These are phyloP conservation scores for Coluber constrictor DNA, from an alignment of 2,797 vertebrate genomes.

Conservation along the genomic window DNA sequence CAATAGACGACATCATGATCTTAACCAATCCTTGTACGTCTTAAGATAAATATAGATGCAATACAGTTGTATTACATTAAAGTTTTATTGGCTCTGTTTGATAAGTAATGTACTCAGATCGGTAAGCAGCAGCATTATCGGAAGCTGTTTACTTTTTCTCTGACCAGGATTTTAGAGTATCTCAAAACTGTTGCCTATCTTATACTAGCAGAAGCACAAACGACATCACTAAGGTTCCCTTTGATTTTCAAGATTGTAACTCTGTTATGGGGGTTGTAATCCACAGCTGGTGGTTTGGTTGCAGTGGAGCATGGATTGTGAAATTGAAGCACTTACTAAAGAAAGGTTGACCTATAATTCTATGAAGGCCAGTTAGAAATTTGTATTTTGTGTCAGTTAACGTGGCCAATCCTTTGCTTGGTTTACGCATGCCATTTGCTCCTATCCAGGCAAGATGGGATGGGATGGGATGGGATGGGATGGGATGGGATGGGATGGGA, in stretches of 20 bases:
- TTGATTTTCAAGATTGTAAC: not conserved
- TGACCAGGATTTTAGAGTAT: not conserved
- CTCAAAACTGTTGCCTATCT: not conserved
- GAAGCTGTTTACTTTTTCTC: not conserved
- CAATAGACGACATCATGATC: not conserved
- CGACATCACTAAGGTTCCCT: not conserved
- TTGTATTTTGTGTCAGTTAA: not conserved
- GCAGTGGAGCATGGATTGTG: not conserved
- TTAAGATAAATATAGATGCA: not conserved
- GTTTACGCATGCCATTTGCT: not conserved
- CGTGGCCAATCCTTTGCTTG: not conserved
- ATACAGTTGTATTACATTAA: not conserved
- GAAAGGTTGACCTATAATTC: not conserved
- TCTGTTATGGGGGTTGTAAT: not conserved
- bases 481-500: too few relatives aligned
- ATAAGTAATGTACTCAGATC: too few relatives aligned
- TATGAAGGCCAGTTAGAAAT: not conserved
- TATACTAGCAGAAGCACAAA: too few relatives aligned
- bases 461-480: too few relatives aligned
- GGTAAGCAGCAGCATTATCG: not conserved
- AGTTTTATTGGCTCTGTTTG: not conserved
- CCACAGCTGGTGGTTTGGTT: not conserved
- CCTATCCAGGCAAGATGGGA: not conserved
- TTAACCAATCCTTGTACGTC: not conserved
- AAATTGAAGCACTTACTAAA: constrained; percentile 5